These are phyloP conservation scores for Cynaeus angustus DNA, from an alignment of 2,888 invertebrate genomes.

Conservation along the genomic window DNA sequence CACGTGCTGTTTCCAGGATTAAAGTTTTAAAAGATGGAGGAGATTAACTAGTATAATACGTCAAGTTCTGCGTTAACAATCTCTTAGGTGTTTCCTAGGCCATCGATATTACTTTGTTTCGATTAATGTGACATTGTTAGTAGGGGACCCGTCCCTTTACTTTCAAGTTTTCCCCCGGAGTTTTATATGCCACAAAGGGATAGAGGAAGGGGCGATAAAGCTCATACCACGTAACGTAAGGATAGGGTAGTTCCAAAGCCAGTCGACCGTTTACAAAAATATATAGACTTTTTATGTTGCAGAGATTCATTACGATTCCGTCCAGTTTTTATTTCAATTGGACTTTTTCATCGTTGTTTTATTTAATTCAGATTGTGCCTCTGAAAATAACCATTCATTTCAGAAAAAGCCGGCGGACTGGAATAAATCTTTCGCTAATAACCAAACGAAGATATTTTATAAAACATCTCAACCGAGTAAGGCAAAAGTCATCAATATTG, in stretches of 20 bases:
- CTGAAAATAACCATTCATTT: slow-evolving; percentile 36
- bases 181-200: slow-evolving; percentile 59
- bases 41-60: slow-evolving; percentile 48
- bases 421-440: slow-evolving; percentile 40
- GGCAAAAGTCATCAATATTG: slow-evolving; percentile 7
- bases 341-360: slow-evolving; percentile 47
- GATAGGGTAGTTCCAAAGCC: slow-evolving; percentile 54
- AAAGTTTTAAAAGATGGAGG: slow-evolving; percentile 49
- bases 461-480: slow-evolving; percentile 18
- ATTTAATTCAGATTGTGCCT: slow-evolving; percentile 45
- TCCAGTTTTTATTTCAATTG: slow-evolving; percentile 47
- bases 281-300: slow-evolving; percentile 51
- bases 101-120: slow-evolving; percentile 67
- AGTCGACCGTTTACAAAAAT: slow-evolving; percentile 56
- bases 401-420: slow-evolving; percentile 24
- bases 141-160: slow-evolving; percentile 58
- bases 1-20: slow-evolving; percentile 43
- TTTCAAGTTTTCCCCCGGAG: slow-evolving; percentile 59
- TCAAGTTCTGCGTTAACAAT: slow-evolving; percentile 51
- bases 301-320: slow-evolving; percentile 49
- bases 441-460: slow-evolving; percentile 38
- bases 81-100: slow-evolving; percentile 62
- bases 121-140: slow-evolving; percentile 66
- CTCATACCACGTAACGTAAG: slow-evolving; percentile 53
- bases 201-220: slow-evolving; percentile 55